Percentiles rank a stretch among this genome's conserved stretches.
Conservation (phyloP, 2,888 invertebrate genomes). For the Rotaria magnacalcarata region DNA sequence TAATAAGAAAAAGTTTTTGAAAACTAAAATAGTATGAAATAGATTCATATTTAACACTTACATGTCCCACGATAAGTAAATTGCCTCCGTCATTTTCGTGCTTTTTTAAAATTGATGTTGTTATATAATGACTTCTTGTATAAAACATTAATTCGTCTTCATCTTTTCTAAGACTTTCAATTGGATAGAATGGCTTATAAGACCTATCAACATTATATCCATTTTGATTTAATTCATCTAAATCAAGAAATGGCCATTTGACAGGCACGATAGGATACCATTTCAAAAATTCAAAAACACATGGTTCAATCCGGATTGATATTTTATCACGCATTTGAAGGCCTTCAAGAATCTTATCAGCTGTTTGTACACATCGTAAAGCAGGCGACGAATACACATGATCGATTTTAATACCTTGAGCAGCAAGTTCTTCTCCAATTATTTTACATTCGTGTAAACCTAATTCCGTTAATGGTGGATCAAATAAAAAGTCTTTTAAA, state of each 20-base stretch:
- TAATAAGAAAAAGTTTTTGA: background rate
- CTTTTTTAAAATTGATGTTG: constrained; percentile 28
- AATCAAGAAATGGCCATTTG: constrained; percentile 41
- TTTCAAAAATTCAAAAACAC: constrained; percentile 83
- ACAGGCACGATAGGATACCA: constrained; percentile 67
- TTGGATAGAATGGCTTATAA: constrained; percentile 34
- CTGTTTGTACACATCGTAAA: constrained; percentile 82
- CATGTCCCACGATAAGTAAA: constrained; percentile 82
- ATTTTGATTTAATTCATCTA: constrained; percentile 38
- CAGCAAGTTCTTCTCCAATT: constrained; percentile 74
- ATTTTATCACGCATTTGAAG: constrained; percentile 61
- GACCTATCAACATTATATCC: constrained; percentile 42
- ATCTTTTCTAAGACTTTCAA: constrained; percentile 43
- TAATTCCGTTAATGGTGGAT: constrained; percentile 82
- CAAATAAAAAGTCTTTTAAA: constrained; percentile 72
- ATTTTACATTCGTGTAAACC: constrained; percentile 73
- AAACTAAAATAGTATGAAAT: no score
- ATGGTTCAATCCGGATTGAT: constrained; percentile 70
- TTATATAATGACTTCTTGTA: constrained; percentile 37
- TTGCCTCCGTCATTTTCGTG: constrained; percentile 67
- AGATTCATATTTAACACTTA: background rate
- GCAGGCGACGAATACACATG: constrained; percentile 83
- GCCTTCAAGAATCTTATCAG: constrained; percentile 63
- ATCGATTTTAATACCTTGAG: constrained; percentile 68
- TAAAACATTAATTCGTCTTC: constrained; percentile 42